Percentiles rank a stretch among this genome's conserved stretches.
Conservation (phyloP, 2,888 invertebrate species). For the Selenia dentaria region DNA sequence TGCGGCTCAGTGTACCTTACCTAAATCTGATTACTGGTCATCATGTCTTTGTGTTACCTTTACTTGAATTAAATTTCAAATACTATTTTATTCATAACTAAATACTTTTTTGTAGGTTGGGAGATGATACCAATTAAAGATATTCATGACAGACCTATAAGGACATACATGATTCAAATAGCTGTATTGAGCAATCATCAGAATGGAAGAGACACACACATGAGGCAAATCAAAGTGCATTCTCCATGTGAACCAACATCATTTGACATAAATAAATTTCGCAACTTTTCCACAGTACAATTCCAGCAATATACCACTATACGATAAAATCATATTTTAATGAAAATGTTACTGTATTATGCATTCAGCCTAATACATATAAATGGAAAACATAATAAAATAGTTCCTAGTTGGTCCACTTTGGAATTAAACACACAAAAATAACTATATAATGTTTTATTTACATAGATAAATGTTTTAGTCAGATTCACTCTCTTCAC, state of each 20-base stretch:
- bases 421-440: too few species aligned
- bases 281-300: conserved; percentile 92
- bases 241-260: conserved; percentile 90
- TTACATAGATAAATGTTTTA: too few species aligned
- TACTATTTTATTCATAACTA: too few species aligned
- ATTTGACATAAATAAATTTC: conserved; percentile 88
- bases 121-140: conserved; percentile 96
- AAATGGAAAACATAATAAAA: too few species aligned
- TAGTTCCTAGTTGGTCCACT: too few species aligned
- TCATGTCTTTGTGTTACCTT: too few species aligned
- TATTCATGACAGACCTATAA: conserved; percentile 92
- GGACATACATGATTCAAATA: conserved; percentile 98
- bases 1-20: too few species aligned
- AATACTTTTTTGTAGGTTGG: conserved; percentile 90
- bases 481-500: conserved; percentile 89
- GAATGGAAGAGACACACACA: conserved; percentile 99
- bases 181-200: conserved; percentile 99
- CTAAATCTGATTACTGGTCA: too few species aligned
- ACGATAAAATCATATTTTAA: conserved; percentile 82
- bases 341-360: too few species aligned
- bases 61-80: too few species aligned
- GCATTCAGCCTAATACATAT: too few species aligned
- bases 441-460: too few species aligned
- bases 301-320: conserved; percentile 93
- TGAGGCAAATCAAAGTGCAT: conserved; percentile 98